Percentiles rank a stretch among this genome's conserved stretches.
Evolutionary conservation across 2,113 vertebrate species (phyloP).

Genomic region (Oryzias curvinotus): DNA sequence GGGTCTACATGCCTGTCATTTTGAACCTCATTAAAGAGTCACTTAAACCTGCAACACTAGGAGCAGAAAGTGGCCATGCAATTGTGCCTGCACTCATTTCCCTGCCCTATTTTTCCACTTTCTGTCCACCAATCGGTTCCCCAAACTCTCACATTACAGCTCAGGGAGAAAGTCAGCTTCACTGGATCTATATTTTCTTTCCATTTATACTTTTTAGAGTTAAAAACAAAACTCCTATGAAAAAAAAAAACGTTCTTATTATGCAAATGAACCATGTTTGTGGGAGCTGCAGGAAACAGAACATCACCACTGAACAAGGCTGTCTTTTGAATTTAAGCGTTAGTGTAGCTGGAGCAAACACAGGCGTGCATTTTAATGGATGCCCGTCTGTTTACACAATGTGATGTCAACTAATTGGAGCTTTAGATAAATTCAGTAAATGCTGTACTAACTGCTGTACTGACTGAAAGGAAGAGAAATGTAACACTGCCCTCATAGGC

Average conservation of each 20-base stretch:
- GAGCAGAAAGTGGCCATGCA: constrained; percentile 51
- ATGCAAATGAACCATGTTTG: constrained; percentile 25
- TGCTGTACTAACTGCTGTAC: constrained; percentile 8
- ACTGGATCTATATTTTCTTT: constrained; percentile 17
- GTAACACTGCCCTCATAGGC: constrained; percentile 19
- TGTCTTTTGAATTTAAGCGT: constrained; percentile 46
- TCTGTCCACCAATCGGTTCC: constrained; percentile 13
- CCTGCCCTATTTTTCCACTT: constrained; percentile 24
- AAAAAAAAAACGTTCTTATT: constrained; percentile 17
- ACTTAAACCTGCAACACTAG: constrained; percentile 71
- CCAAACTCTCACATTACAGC: constrained; percentile 1
- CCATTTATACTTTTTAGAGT: constrained; percentile 13
- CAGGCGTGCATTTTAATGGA: constrained; percentile 17
- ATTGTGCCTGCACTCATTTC: constrained; percentile 22
- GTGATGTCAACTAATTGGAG: constrained; percentile 30
- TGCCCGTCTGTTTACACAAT: constrained; percentile 12
- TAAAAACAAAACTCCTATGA: constrained; percentile 12
- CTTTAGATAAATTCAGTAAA: constrained; percentile 22
- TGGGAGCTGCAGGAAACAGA: constrained; percentile 27
- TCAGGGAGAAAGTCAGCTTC: constrained; percentile 24
- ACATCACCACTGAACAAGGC: constrained; percentile 27
- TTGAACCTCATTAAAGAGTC: constrained; percentile 77
- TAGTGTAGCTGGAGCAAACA: constrained; percentile 36
- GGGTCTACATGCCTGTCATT: constrained; percentile 72
- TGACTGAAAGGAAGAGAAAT: constrained; percentile 7